These are phyloP conservation scores for Cephalopholis sonnerati DNA, from an alignment of 2,113 vertebrate species.

Conservation along the genomic window DNA sequence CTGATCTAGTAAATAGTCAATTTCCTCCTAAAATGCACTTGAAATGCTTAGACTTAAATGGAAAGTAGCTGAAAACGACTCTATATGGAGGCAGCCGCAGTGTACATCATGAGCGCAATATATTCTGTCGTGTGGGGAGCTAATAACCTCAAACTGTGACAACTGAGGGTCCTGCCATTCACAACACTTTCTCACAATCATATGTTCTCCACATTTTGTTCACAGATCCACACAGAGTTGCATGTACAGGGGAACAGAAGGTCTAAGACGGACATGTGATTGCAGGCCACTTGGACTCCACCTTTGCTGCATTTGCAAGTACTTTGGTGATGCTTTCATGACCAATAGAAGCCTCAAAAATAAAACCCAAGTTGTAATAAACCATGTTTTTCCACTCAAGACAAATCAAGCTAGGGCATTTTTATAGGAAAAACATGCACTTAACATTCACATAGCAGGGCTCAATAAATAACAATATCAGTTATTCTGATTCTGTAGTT, in stretches of 20 bases:
- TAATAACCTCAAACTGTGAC: background rate
- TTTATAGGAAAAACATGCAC: background rate
- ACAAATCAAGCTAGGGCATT: background rate
- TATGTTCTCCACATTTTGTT: background rate
- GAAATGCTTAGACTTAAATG: background rate
- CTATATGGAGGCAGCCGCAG: background rate
- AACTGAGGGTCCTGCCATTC: background rate
- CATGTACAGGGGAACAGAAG: background rate
- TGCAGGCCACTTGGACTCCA: background rate
- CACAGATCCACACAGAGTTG: background rate
- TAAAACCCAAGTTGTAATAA: background rate
- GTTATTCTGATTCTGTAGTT: background rate
- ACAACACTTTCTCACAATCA: background rate
- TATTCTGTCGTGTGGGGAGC: background rate
- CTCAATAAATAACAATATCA: background rate
- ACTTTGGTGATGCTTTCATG: background rate
- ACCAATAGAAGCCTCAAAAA: background rate
- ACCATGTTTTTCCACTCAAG: background rate
- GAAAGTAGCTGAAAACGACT: slow-evolving; percentile 11
- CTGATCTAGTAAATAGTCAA: background rate
- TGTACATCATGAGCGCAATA: background rate
- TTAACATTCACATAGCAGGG: background rate
- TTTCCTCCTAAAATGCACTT: background rate
- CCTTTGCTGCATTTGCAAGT: background rate
- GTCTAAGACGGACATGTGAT: background rate